Conservation (phyloP, 2,888 invertebrate genomes). For the Leptopilina drosophilae region DNA sequence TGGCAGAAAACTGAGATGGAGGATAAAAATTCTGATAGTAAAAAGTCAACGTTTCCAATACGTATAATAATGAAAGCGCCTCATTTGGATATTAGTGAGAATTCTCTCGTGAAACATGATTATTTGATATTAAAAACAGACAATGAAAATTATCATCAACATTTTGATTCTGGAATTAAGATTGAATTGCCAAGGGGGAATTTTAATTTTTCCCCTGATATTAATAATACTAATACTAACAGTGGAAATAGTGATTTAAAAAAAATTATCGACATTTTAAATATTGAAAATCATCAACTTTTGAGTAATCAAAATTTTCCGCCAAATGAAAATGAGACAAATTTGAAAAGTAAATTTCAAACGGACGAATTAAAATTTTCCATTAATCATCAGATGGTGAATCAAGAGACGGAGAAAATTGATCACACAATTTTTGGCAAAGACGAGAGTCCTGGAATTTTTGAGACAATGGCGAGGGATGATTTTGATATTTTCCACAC, state of each 20-base stretch:
- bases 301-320: background rate
- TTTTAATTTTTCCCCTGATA: background rate
- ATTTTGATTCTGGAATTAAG: conserved; percentile 55
- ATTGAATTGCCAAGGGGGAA: background rate
- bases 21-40: background rate
- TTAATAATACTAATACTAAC: background rate
- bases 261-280: conserved; percentile 5
- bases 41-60: conserved; percentile 54
- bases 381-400: conserved; percentile 27
- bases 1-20: background rate
- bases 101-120: conserved; percentile 62
- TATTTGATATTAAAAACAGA: conserved; percentile 66
- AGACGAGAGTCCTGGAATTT: conserved; percentile 70
- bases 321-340: background rate
- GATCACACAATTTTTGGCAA: conserved; percentile 54
- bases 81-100: conserved; percentile 65
- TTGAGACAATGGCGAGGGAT: conserved; percentile 65
- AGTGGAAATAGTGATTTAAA: background rate
- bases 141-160: conserved; percentile 65
- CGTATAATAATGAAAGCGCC: conserved; percentile 71
- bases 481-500: conserved; percentile 44
- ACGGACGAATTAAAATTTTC: no score
- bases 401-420: conserved; percentile 42
- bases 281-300: conserved; percentile 18
- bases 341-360: background rate